These are phyloP conservation scores for Villa cingulata DNA, from an alignment of 2,888 invertebrate genomes.

Conservation along the genomic window DNA sequence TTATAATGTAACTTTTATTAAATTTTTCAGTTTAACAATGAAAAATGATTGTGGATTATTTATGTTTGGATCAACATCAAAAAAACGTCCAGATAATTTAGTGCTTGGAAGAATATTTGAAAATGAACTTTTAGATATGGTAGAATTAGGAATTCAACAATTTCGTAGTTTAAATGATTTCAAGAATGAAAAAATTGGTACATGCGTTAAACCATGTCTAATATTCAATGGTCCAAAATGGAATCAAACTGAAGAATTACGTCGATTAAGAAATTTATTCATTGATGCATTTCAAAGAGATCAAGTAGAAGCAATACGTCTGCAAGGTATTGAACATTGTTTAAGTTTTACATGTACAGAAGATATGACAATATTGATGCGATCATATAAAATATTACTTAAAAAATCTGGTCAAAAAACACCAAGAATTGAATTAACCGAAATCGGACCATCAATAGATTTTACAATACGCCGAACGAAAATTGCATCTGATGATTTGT, in stretches of 20 bases:
- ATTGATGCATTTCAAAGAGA: conserved; percentile 77
- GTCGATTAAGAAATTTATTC: conserved; percentile 74
- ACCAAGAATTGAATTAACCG: conserved; percentile 71
- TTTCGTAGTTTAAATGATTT: conserved; percentile 70
- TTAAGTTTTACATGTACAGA: conserved; percentile 73
- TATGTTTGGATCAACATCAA: conserved; percentile 79
- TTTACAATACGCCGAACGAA: conserved; percentile 73
- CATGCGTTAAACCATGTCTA: conserved; percentile 81
- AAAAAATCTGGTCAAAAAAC: conserved; percentile 84
- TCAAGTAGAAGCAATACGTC: conserved; percentile 53
- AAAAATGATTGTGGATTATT: conserved; percentile 86
- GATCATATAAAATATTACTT: conserved; percentile 64
- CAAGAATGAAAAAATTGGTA: conserved; percentile 57
- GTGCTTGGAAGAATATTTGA: conserved; percentile 83
- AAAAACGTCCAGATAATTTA: conserved; percentile 89
- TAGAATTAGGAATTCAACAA: conserved; percentile 81
- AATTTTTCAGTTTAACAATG: conserved; percentile 43
- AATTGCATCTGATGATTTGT: conserved; percentile 79
- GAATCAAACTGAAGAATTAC: conserved; percentile 66
- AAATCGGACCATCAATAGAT: conserved; percentile 73
- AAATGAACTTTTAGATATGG: conserved; percentile 84
- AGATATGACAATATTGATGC: conserved; percentile 62
- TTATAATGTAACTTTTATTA: no score
- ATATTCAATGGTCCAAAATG: conserved; percentile 86
- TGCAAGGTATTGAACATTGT: conserved; percentile 90